phyloP scores from a whole-genome alignment of 2,797 vertebrate genomes.

The Sebastes vulpes region DNA sequence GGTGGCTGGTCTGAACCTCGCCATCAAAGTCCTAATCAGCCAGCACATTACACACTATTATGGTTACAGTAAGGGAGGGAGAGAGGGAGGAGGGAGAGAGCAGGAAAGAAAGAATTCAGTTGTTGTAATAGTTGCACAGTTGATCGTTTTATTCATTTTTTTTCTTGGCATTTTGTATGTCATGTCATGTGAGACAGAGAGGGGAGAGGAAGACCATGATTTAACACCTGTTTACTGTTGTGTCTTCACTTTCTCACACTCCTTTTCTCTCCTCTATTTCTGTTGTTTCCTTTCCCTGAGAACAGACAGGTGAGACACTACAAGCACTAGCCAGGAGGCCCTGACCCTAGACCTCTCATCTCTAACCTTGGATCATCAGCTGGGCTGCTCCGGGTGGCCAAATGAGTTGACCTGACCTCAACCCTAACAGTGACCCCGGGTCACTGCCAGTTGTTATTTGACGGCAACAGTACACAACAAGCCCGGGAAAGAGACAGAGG shows the following conservation, averaged over 20 bases:
- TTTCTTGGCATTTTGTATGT: not conserved
- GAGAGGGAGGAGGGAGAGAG: not conserved
- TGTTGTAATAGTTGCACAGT: not conserved
- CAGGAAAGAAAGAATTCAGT: not conserved
- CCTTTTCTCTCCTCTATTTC: constrained; percentile 37
- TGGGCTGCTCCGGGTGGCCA: constrained; percentile 56
- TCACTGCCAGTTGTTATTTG: constrained; percentile 67
- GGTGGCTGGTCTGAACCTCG: constrained; percentile 70
- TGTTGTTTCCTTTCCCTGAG: constrained; percentile 21
- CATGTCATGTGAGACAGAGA: not conserved
- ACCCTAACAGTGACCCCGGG: constrained; percentile 38
- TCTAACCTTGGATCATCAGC: constrained; percentile 64
- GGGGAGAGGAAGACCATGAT: not conserved
- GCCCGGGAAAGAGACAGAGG: constrained; percentile 37
- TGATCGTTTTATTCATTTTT: not conserved
- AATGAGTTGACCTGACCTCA: constrained; percentile 63
- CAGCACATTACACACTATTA: constrained; percentile 76
- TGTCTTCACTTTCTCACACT: constrained; percentile 62
- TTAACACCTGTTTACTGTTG: constrained; percentile 32
- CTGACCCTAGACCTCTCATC: constrained; percentile 51
- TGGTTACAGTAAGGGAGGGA: constrained; percentile 51
- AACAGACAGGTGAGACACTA: constrained; percentile 70
- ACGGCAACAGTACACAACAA: constrained; percentile 21
- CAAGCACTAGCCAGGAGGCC: not conserved
- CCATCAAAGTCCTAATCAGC: constrained; percentile 78